Conservation (phyloP, 2,797 vertebrate species). For the Acipenser ruthenus region DNA sequence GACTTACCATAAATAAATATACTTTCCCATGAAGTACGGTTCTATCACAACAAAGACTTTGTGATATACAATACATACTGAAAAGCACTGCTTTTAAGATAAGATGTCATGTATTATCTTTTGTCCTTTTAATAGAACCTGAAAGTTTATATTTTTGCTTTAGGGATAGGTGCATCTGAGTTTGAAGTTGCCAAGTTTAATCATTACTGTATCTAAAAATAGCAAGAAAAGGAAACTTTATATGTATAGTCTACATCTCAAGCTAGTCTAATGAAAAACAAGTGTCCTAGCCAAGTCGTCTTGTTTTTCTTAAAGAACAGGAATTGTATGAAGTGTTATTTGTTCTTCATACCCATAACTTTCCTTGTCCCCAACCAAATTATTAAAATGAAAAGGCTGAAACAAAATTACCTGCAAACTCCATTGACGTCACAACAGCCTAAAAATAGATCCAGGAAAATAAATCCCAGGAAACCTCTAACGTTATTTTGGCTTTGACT, state of each 20-base stretch:
- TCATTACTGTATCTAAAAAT: conserved; percentile 22
- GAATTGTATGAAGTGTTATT: conserved; percentile 26
- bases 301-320: conserved; percentile 17
- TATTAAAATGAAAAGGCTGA: conserved; percentile 23
- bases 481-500: conserved; percentile 16
- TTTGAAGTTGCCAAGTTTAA: neutral
- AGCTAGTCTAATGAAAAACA: conserved; percentile 37
- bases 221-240: conserved; percentile 23
- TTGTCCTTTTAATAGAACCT: no score
- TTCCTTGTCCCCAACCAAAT: conserved; percentile 24
- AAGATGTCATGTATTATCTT: no score
- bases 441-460: conserved; percentile 32
- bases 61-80: neutral
- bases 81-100: neutral
- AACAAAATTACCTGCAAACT: conserved; percentile 12
- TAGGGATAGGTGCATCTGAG: neutral
- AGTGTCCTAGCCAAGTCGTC: conserved; percentile 40
- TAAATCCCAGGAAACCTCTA: conserved; percentile 22
- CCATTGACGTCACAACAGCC: conserved; percentile 23
- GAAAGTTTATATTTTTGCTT: neutral
- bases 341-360: conserved; percentile 27
- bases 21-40: neutral
- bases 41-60: neutral
- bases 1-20: neutral
- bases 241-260: conserved; percentile 26